phyloP scores from a whole-genome alignment of 1,140 invertebrate genomes.

The Neodiprion fabricii region DNA sequence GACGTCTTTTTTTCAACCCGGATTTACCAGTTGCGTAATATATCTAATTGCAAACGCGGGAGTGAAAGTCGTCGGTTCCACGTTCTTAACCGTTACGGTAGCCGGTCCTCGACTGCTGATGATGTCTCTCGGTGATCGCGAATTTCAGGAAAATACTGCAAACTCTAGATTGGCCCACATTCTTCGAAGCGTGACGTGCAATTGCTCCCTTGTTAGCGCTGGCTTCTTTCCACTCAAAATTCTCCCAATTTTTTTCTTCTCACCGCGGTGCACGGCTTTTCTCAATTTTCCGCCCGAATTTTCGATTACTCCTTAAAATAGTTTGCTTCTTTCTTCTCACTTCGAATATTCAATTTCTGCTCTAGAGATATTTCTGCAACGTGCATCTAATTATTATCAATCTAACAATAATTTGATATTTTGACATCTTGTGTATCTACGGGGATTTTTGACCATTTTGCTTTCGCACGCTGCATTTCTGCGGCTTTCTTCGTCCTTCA shows the following conservation, averaged over 20 bases:
- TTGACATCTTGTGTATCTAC: too few relatives aligned
- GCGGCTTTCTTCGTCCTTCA: conserved; percentile 23
- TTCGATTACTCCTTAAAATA: not conserved
- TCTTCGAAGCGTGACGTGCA: not conserved
- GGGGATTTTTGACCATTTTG: too few relatives aligned
- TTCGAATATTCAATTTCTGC: too few relatives aligned
- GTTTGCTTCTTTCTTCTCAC: too few relatives aligned
- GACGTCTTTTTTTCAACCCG: too few relatives aligned
- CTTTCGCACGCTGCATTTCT: too few relatives aligned
- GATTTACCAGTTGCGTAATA: too few relatives aligned
- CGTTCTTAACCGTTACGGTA: conserved; percentile 51
- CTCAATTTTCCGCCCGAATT: not conserved
- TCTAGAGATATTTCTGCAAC: too few relatives aligned
- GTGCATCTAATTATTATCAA: too few relatives aligned
- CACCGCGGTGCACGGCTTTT: not conserved
- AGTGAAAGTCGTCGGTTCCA: conserved; percentile 37
- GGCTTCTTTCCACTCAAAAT: not conserved
- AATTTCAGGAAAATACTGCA: not conserved
- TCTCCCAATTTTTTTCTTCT: not conserved
- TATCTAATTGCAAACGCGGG: conserved; percentile 38
- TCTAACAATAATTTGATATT: too few relatives aligned
- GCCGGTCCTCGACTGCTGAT: conserved; percentile 18
- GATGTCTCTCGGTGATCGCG: not conserved
- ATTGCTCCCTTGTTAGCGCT: not conserved
- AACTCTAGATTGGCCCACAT: not conserved